Base-by-base conservation (phyloP, 1,140 invertebrate species). In the Drosophila neocordata region DNA sequence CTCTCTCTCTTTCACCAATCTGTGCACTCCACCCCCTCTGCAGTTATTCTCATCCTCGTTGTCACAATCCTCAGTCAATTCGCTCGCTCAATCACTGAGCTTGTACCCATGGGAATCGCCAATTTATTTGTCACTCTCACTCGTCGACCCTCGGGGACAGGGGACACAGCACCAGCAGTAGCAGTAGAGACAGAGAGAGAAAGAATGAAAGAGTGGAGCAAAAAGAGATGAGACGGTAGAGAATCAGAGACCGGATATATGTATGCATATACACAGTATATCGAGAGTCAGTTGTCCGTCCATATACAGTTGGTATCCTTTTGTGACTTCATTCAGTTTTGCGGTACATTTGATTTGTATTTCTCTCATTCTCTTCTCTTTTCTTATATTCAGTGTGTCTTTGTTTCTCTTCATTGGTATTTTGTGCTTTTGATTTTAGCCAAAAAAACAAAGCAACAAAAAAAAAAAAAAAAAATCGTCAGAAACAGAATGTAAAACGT, bases 341-440 rank as follows among this genome's bases (percentile, higher is more conserved):
- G 83, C 79, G 83, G 83, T 88, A 88, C 83, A 89, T 89, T 88
- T 88, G 84, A 83, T 89, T 88, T 83, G 78, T 79, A 87, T 79
- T 87, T 76, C 38, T 61, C 20, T 24, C 41, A 48, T 48, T 18
- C 15, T 48, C 15, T 38, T 72, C 62, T 65, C 79, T 79, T 57
- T 77, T 48, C 61, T 70, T 38, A 55, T 65, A 69, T 79, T 65
- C 27, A 13, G 3, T 18, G 18, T 9, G 48, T 35, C 62, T 68
- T 69, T 58, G 64, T 37, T 63, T 88, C 74, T 73, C 71, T 70
- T 76, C 69, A 68, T 67, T 85, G 75, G 44, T 52, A 61, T 69
- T 67, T 67, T 69, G 70, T 82, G 62, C 66, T 73, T 69, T 67
- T 69, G 66, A 58, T 66, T 75, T 62, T 44, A 51, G 22, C 66